Percentiles rank a stretch among this genome's conserved stretches.
Evolutionary conservation across 2,797 vertebrate species (phyloP).

Genomic region (Phalloptychus januarius): DNA sequence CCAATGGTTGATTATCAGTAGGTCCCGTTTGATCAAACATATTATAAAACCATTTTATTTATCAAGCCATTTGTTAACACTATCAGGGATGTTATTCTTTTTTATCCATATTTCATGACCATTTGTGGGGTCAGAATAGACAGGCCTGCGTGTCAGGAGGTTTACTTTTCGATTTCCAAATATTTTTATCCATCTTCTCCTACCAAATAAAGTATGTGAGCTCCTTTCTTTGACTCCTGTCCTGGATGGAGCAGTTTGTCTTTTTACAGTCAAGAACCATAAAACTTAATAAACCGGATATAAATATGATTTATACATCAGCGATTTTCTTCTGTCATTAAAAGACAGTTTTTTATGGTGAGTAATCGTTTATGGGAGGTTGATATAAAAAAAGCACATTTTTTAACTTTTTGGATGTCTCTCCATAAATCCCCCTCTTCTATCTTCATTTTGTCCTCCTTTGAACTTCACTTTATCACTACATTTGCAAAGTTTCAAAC

Average conservation of each 20-base stretch:
- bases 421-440: slow-evolving; percentile 8
- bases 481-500: slow-evolving; percentile 26
- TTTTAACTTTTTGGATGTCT: not conserved
- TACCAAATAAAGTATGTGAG: not conserved
- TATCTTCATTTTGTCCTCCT: slow-evolving; percentile 39
- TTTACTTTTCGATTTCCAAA: not conserved
- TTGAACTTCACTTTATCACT: slow-evolving; percentile 34
- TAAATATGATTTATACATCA: not conserved
- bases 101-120: not conserved
- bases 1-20: not conserved
- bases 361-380: not conserved
- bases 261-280: not conserved
- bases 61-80: not conserved
- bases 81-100: not conserved
- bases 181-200: not conserved
- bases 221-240: not conserved
- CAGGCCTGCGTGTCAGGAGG: not conserved
- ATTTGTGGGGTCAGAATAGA: not conserved
- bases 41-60: not conserved
- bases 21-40: not conserved
- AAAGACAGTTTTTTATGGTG: not conserved
- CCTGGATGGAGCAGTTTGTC: not conserved
- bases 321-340: not conserved
- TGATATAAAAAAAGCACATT: not conserved
- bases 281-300: not conserved